These are phyloP conservation scores for Agrochola macilenta DNA, from an alignment of 2,888 invertebrate genomes.

Conservation along the genomic window DNA sequence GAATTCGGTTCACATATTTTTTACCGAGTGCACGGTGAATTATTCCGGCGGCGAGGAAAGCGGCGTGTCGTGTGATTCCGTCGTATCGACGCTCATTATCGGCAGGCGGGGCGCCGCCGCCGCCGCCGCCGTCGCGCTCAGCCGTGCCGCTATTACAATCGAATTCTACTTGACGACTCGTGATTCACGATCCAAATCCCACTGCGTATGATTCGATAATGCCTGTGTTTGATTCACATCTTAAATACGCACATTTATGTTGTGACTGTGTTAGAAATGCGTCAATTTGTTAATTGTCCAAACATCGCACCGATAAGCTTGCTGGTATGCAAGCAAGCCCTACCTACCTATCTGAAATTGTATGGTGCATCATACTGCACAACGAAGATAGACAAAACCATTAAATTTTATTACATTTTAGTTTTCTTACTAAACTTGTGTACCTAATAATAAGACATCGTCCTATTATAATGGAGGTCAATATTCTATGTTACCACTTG, in stretches of 20 bases:
- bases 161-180: conserved; percentile 84
- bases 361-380: not conserved
- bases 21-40: conserved; percentile 77
- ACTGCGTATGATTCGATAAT: conserved; percentile 77
- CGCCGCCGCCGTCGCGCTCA: conserved; percentile 77
- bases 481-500: conserved; percentile 1
- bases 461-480: not conserved
- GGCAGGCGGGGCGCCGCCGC: conserved; percentile 70
- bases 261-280: conserved; percentile 11
- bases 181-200: conserved; percentile 83
- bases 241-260: conserved; percentile 55
- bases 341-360: not conserved
- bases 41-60: conserved; percentile 71
- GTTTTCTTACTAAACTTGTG: not conserved
- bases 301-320: not conserved
- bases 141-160: conserved; percentile 83
- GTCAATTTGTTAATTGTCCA: conserved; percentile 2
- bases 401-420: not conserved
- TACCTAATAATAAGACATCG: not conserved
- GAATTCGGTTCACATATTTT: conserved; percentile 82
- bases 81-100: conserved; percentile 83
- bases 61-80: conserved; percentile 78
- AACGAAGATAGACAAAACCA: not conserved
- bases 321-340: no score
- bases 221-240: conserved; percentile 53